Percentiles rank a stretch among this genome's conserved stretches.
Evolutionary conservation across 2,113 vertebrate genomes (phyloP).

Genomic region (Cheilinus undulatus): DNA sequence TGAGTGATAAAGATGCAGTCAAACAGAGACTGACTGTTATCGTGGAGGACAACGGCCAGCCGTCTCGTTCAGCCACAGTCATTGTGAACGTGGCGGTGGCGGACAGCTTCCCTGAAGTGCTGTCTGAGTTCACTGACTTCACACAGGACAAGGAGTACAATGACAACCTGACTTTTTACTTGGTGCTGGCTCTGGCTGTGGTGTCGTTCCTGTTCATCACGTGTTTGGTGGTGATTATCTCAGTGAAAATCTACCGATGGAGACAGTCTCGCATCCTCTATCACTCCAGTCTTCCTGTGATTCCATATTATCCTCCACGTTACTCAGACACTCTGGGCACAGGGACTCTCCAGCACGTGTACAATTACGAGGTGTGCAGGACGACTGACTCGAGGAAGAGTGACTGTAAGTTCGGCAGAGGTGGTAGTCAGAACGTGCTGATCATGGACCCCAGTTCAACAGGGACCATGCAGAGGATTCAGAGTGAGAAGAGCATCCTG

Average conservation of each 20-base stretch:
- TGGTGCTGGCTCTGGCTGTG: conserved; percentile 79
- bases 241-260: conserved; percentile 84
- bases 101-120: conserved; percentile 79
- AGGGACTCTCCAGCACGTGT: conserved; percentile 59
- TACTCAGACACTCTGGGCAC: conserved; percentile 63
- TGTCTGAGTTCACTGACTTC: conserved; percentile 73
- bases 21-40: conserved; percentile 71
- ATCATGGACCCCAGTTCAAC: conserved; percentile 60
- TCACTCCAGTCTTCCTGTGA: conserved; percentile 63
- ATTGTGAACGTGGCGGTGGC: conserved; percentile 77
- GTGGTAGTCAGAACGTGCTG: conserved; percentile 59
- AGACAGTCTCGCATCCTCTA: conserved; percentile 65
- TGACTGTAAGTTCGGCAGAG: conserved; percentile 52
- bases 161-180: conserved; percentile 78
- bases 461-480: conserved; percentile 64
- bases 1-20: conserved; percentile 77
- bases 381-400: conserved; percentile 58
- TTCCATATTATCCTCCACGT: conserved; percentile 69
- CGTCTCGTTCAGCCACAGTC: conserved; percentile 63
- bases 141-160: conserved; percentile 65
- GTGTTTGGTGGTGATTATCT: conserved; percentile 79
- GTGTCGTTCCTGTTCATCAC: conserved; percentile 81
- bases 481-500: conserved; percentile 63
- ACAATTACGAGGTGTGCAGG: conserved; percentile 47
- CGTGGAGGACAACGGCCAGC: conserved; percentile 64